phyloP scores from a whole-genome alignment of 1,140 invertebrate genomes.

The Drosophila yakuba region DNA sequence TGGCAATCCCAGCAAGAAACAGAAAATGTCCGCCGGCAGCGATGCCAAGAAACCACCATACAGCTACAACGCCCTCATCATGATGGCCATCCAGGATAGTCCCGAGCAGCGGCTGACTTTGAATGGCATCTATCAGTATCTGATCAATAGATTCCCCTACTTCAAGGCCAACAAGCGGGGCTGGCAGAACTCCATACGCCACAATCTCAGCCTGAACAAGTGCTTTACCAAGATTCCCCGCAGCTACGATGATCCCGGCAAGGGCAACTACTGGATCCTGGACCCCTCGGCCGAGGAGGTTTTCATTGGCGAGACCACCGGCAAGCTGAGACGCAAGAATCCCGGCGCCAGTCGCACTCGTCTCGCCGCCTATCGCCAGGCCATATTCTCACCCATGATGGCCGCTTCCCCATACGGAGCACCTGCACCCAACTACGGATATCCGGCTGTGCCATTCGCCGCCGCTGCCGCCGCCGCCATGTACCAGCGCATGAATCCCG shows the following conservation, averaged over 20 bases:
- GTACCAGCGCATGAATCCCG: constrained; percentile 76
- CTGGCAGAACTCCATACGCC: constrained; percentile 99
- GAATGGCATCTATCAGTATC: constrained; percentile 99
- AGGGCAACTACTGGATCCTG: constrained; percentile 98
- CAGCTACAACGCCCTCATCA: constrained; percentile 99
- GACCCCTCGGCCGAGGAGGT: constrained; percentile 97
- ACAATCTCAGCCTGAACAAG: constrained; percentile 98
- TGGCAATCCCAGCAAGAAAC: constrained; percentile 74
- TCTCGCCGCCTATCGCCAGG: constrained; percentile 93
- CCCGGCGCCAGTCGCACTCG: constrained; percentile 93
- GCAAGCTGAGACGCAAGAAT: constrained; percentile 94
- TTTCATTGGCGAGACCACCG: constrained; percentile 98
- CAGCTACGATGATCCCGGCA: constrained; percentile 97
- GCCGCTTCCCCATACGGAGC: constrained; percentile 49
- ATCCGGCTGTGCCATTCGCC: constrained; percentile 69
- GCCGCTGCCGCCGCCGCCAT: constrained; percentile 78
- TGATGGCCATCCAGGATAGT: constrained; percentile 99
- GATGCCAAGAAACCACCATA: constrained; percentile 96
- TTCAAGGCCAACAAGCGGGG: constrained; percentile 99
- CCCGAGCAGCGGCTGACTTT: constrained; percentile 97
- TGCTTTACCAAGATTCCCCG: constrained; percentile 98
- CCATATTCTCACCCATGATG: constrained; percentile 85
- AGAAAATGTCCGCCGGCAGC: constrained; percentile 73
- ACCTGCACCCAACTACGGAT: constrained; percentile 57
- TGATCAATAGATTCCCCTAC: constrained; percentile 99